Evolutionary conservation across 2,888 invertebrate species (phyloP).

Genomic region (Zygaena filipendulae): DNA sequence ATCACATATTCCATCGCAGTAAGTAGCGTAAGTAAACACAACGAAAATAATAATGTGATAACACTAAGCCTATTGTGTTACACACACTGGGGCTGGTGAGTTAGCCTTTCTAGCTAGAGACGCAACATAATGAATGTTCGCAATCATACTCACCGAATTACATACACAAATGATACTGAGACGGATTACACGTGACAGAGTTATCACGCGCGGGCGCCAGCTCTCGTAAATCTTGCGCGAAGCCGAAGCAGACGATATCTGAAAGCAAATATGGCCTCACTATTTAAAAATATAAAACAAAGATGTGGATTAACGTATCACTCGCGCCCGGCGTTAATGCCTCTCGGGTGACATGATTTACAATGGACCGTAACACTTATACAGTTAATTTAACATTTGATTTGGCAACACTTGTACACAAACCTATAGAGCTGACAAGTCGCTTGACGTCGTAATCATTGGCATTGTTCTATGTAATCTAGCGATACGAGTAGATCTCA

Average conservation of each 20-base stretch:
- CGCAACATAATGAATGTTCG: constrained; percentile 48
- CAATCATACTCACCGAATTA: constrained; percentile 62
- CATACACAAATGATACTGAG: constrained; percentile 54
- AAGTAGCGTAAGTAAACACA: constrained; percentile 36
- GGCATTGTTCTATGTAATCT: constrained; percentile 62
- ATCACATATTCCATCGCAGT: constrained; percentile 26
- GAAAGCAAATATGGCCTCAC: constrained; percentile 64
- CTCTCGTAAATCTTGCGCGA: constrained; percentile 58
- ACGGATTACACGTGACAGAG: constrained; percentile 60
- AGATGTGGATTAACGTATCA: constrained; percentile 65
- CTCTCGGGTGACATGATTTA: constrained; percentile 52
- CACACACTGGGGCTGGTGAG: no score
- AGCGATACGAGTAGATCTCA: constrained; percentile 52
- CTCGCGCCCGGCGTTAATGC: constrained; percentile 44
- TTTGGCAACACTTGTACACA: constrained; percentile 51
- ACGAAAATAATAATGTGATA: constrained; percentile 49
- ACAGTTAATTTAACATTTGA: constrained; percentile 53
- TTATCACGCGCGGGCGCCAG: constrained; percentile 58
- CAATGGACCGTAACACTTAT: constrained; percentile 46
- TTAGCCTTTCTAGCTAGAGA: constrained; percentile 40
- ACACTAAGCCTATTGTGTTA: constrained; percentile 54
- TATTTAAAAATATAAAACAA: constrained; percentile 67
- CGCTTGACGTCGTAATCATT: constrained; percentile 57
- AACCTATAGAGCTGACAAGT: constrained; percentile 42
- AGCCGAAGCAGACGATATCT: constrained; percentile 58